Evolutionary conservation across 2,888 invertebrate genomes (phyloP).

Genomic region (Ophion obscuratus): DNA sequence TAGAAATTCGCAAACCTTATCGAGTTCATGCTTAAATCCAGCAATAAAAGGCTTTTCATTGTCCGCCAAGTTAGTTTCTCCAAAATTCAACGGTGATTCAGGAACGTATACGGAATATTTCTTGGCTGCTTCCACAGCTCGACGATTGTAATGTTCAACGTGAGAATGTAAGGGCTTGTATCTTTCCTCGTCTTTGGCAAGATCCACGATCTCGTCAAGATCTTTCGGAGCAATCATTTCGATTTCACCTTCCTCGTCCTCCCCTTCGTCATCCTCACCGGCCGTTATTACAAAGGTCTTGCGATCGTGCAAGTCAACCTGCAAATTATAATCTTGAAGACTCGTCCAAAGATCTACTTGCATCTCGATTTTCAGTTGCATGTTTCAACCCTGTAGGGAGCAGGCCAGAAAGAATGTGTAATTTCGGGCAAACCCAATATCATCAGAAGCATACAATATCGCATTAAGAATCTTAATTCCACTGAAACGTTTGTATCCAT

Average conservation of each 20-base stretch:
- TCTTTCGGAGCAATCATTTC: constrained; percentile 82
- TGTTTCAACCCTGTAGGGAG: constrained; percentile 68
- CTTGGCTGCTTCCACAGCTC: constrained; percentile 62
- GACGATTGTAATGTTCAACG: constrained; percentile 77
- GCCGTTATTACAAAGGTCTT: constrained; percentile 76
- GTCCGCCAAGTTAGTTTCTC: constrained; percentile 62
- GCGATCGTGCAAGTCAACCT: constrained; percentile 74
- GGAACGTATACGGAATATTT: constrained; percentile 46
- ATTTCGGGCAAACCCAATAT: constrained; percentile 55
- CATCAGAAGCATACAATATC: constrained; percentile 52
- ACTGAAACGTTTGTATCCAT: constrained; percentile 1
- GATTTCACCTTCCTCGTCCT: constrained; percentile 81
- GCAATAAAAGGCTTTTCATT: constrained; percentile 73
- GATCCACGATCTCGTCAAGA: constrained; percentile 68
- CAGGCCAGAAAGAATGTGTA: constrained; percentile 65
- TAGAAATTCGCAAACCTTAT: constrained; percentile 68
- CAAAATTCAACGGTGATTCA: constrained; percentile 49
- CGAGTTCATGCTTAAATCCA: constrained; percentile 75
- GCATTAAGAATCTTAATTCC: constrained; percentile 37
- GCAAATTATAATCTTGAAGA: neutral
- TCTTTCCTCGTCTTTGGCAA: constrained; percentile 75
- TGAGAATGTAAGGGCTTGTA: constrained; percentile 80
- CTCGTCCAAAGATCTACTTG: constrained; percentile 9
- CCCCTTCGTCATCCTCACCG: constrained; percentile 79
- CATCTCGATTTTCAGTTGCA: neutral